Evolutionary conservation across 2,113 vertebrate genomes (phyloP), one percentile per base, ranked within the genome.

Genomic region (Tamias sibiricus): DNA sequence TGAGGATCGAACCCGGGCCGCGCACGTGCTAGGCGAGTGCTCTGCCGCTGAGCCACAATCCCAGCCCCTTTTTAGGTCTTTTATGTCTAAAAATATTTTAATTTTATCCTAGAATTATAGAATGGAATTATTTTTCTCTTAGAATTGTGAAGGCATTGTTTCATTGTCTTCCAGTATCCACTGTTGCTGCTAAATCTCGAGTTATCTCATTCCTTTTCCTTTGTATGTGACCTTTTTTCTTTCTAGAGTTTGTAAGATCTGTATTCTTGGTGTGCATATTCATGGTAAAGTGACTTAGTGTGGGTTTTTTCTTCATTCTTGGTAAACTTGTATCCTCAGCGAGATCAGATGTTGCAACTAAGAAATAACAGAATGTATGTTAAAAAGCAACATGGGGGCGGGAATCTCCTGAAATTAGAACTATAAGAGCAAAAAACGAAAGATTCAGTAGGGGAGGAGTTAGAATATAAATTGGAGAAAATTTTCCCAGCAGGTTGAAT

Each of bases 301-400:
- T 79, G 52, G 62, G 17, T 32, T 79, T 91, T 87, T 81, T 71
- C 49, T 87, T 94, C n/a, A 20, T 88, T 91, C 89, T 92, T 84
- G 66, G 71, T 89, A 85, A 66, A 79, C 2, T 30, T 22, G 9
- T 54, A 35, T 49, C 47, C 26, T 92, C 42, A 52, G 28, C 40
- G 57, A 90, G 54, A 57, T 91, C 77, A 88, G 54, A 84, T 47
- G 9, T 88, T 79, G 26, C 4, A 72, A n/a, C 37, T 47, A 83
- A 83, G 68, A 69, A 69, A 26, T 83, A 92, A 83, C 17, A 49
- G 40, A 17, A 54, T 77, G 52, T n/a, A 44, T 90, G 26, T 71
- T 83, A 92, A 81, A 81, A 83, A 89, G 83, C 76, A 87, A 47
- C 35, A 49, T n/a, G n/a, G n/a, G n/a, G n/a, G n/a, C n/a, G n/a